Base-by-base conservation (phyloP, 2,888 invertebrate genomes). In the Coenonympha glycerion region DNA sequence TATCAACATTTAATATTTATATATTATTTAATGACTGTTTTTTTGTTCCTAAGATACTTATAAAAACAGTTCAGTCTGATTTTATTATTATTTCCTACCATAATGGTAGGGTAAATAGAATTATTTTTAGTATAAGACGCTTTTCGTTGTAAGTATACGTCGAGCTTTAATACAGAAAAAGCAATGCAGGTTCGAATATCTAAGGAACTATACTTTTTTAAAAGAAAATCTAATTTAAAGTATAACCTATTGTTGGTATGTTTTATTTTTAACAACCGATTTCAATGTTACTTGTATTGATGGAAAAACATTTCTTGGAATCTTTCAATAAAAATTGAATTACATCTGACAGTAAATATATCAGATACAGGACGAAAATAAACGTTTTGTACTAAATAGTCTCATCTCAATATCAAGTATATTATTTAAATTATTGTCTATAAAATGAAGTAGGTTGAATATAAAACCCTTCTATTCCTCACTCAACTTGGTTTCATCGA, bases 41-140 rank as follows among this genome's bases (percentile, higher is more conserved):
- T n/a, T 48, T 46, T 53, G 55, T 60, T 57, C 36, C 50, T 52
- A 53, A 51, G 61, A 59, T 56, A 55, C 55, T 57, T 59, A 59
- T 54, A 62, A 61, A 57, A 59, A 58, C 58, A 58, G 56, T 55
- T 60, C 59, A 58, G 61, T 60, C 60, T 61, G 60, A 53, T 54
- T 55, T 59, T 47, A 48, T 57, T 54, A 53, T 53, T 57, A 56
- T 59, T 56, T 54, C 55, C 57, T 61, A 61, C 47, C 47, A 49
- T 58, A 54, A 59, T 9, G 19, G 3, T 9, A 19, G 24, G 48
- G 49, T 56, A 53, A 45, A 55, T 55, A 55, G 37, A 53, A 39
- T 55, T 47, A 55, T 56, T 58, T 57, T 53, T 56, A 55, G 59
- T 31, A 37, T 36, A 36, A 13, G 45, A 56, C 37, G 53, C 52